These are phyloP conservation scores for Misgurnus anguillicaudatus DNA, from an alignment of 2,113 vertebrate genomes.

Conservation along the genomic window DNA sequence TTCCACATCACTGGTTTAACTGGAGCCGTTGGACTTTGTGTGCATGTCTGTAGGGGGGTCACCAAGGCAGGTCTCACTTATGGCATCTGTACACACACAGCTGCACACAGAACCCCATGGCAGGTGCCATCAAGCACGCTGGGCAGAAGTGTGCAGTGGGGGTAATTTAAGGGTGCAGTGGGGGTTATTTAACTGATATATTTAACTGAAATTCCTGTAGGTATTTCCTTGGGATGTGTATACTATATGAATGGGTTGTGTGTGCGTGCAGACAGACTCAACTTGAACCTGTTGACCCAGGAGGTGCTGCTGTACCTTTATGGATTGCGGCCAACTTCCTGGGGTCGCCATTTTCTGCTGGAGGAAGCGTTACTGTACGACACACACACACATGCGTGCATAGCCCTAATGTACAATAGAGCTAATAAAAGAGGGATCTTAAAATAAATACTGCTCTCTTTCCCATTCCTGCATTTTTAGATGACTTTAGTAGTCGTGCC, in stretches of 20 bases:
- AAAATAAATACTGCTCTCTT: conserved; percentile 19
- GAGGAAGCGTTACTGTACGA: conserved; percentile 16
- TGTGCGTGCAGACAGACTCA: conserved; percentile 10
- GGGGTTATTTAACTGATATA: background rate
- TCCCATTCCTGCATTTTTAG: background rate
- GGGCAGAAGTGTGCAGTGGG: conserved; percentile 8
- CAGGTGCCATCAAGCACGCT: conserved; percentile 14
- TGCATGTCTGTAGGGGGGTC: conserved; percentile 23
- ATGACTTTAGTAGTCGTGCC: conserved; percentile 20
- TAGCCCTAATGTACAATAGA: background rate
- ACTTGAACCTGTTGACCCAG: conserved; percentile 25
- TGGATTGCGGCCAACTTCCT: conserved; percentile 18
- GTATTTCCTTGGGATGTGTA: background rate
- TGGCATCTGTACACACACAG: conserved; percentile 40
- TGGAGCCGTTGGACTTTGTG: conserved; percentile 2
- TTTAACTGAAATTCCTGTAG: background rate
- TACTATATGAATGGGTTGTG: background rate
- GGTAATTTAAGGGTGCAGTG: conserved; percentile 10
- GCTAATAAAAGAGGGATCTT: conserved; percentile 33
- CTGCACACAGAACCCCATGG: conserved; percentile 14
- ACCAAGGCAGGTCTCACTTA: conserved; percentile 45
- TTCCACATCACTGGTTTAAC: conserved; percentile 34
- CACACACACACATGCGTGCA: conserved; percentile 9
- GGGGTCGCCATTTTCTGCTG: background rate
- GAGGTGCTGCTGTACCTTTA: conserved; percentile 1